Evolutionary conservation across 2,113 vertebrate genomes (phyloP).

Genomic region (Bostrychus sinensis): DNA sequence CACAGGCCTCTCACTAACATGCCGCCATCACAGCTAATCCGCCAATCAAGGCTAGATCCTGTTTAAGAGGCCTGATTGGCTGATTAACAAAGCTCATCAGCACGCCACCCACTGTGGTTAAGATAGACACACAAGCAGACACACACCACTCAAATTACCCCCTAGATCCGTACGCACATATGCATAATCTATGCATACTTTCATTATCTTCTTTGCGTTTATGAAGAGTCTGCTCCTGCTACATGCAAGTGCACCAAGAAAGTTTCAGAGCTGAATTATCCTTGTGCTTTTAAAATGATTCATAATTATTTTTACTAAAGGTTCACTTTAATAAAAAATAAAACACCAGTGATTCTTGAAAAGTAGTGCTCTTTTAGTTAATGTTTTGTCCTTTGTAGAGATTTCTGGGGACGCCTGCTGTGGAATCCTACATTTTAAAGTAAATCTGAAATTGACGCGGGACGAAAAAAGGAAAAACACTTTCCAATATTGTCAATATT

Average conservation of each 20-base stretch:
- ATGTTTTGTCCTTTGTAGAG: background rate
- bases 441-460: background rate
- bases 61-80: conserved; percentile 71
- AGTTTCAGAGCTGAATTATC: conserved; percentile 5
- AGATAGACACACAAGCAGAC: conserved; percentile 19
- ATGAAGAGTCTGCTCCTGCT: conserved; percentile 5
- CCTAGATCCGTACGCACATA: conserved; percentile 9
- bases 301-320: background rate
- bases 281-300: background rate
- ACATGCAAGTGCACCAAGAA: background rate
- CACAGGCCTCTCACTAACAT: conserved; percentile 45
- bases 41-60: conserved; percentile 70
- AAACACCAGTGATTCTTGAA: too few species aligned
- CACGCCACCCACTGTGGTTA: conserved; percentile 52
- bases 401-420: conserved; percentile 2
- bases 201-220: conserved; percentile 36
- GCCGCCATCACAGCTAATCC: conserved; percentile 58
- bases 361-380: background rate
- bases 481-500: background rate
- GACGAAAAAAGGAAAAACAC: background rate
- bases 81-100: conserved; percentile 73
- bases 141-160: conserved; percentile 11
- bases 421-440: conserved; percentile 10
- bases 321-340: too few species aligned
- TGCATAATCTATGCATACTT: conserved; percentile 49